A percentile compares a stretch with the other conserved stretches of the same genome.
Evolutionary conservation across 2,888 invertebrate genomes (phyloP).

Genomic region (Eristalis arbustorum): DNA sequence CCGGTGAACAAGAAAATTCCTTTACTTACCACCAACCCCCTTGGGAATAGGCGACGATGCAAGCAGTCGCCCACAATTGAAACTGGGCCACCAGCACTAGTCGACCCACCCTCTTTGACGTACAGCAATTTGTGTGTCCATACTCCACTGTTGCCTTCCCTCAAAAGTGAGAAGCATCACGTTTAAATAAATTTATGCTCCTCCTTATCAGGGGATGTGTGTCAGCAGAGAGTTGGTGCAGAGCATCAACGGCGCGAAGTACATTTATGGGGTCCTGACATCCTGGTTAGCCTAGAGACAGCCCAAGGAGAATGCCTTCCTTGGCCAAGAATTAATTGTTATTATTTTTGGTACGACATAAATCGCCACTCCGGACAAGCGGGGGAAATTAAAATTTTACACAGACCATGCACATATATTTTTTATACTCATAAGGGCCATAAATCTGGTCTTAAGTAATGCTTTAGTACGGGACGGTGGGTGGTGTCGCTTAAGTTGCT

Average conservation of each 20-base stretch:
- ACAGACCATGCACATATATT: not conserved
- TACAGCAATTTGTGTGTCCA: not conserved
- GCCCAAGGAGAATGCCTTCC: not conserved
- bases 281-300: not conserved
- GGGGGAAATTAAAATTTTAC: not conserved
- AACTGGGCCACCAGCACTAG: not conserved
- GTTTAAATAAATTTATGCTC: not conserved
- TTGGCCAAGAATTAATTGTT: not conserved
- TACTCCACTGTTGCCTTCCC: not conserved
- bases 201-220: not conserved
- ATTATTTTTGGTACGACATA: not conserved
- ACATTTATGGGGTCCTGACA: not conserved
- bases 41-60: not conserved
- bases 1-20: too few species aligned
- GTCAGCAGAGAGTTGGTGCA: not conserved
- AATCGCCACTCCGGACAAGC: not conserved
- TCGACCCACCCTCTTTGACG: not conserved
- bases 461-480: not conserved
- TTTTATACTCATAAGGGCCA: not conserved
- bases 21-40: too few species aligned
- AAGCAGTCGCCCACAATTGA: not conserved
- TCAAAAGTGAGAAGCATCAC: not conserved
- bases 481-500: not conserved
- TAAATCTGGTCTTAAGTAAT: not conserved
- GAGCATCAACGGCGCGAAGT: not conserved